Base-by-base conservation (phyloP, 2,797 vertebrate species). In the Silurus lanzhouensis region DNA sequence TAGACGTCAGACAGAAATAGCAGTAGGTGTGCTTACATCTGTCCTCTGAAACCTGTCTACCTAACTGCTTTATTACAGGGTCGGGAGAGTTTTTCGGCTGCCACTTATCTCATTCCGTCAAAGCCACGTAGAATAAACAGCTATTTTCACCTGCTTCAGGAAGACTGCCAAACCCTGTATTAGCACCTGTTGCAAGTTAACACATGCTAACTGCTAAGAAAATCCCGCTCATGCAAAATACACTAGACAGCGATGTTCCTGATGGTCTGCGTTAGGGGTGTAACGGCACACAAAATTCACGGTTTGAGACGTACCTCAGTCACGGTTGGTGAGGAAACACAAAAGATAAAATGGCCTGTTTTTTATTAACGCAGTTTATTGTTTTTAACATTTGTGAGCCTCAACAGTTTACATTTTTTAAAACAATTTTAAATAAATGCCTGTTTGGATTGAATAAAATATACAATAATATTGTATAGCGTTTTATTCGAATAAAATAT, bases 11-110 rank as follows among this genome's bases (percentile, higher is more conserved):
- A 82, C 52, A 75, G 55, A 76, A 84, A 81, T 84, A 87, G 78
- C 27, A 70, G n/a, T 79, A 87, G 84, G 87, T 84, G 88, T 88
- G 88, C 86, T 79, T 63, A 78, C 84, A 88, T 86, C 82, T 87
- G 84, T 88, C 85, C 83, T 86, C 86, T 88, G 55, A 88, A 85
- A 90, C 88, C 83, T 88, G 88, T 90, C 61, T 80, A 85, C 81
- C 84, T 89, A 80, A 86, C 58, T 46, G 52, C 68, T 89, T 87
- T 75, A 87, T 87, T 84, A 80, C 87, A 86, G 68, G 81, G 70
- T 86, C 64, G 20, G 44, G 15, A 75, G 38, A 70, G 55, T 52
- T 78, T 72, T 17, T 48, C 20, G 31, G 77, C 82, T 71, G 72
- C 84, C 75, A 86, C 84, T 87, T 70, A 83, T 22, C 82, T 84